Evolutionary conservation across 2,888 invertebrate species (phyloP), one percentile per base, ranked within the genome.

Genomic region (Laothoe populi): DNA sequence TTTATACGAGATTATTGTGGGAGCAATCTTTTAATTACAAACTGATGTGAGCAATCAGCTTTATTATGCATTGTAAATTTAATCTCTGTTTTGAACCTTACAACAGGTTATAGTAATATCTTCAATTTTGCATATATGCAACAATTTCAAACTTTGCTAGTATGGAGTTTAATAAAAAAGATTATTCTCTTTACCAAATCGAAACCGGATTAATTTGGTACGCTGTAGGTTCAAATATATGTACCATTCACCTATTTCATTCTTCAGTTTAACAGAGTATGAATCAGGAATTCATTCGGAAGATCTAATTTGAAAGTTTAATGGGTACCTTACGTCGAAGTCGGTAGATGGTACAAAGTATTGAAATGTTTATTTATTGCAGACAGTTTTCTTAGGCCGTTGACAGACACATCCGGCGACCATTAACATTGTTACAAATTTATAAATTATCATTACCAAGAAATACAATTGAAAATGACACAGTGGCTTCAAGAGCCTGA

Each of bases 291-390:
- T 61, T 44, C 40, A 57, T 62, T 38, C 57, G 57, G 21, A 38
- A 19, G 42, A 46, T 57, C 24, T 26, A 19, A 57, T 64, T 57
- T 61, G 31, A 63, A 63, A 63, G 19, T 62, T 31, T 62, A 59
- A 62, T 64, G 21, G 23, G 23, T 42, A 62, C 64, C 61, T 77
- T 49, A 38, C 66, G 68, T 49, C 48, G 62, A 45, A 63, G 59
- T 65, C 65, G 67, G 62, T 64, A 57, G 61, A 61, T 66, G 66
- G 66, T 68, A 74, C 73, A 71, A 74, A 73, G 76, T 79, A 81
- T 74, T 77, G 74, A 75, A 81, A 82, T 83, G 79, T 84, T 84
- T 83, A 84, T 85, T 82, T 83, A 83, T 80, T 76, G 73, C 70
- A 61, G 73, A 77, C 78, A 73, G 72, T 74, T 66, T 71, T 70